A percentile compares a stretch with the other conserved stretches of the same genome.
These are phyloP conservation scores for Turritopsis dohrnii DNA, from an alignment of 30 jellyfish, hydroid and myxozoan genomes.

Conservation along the genomic window DNA sequence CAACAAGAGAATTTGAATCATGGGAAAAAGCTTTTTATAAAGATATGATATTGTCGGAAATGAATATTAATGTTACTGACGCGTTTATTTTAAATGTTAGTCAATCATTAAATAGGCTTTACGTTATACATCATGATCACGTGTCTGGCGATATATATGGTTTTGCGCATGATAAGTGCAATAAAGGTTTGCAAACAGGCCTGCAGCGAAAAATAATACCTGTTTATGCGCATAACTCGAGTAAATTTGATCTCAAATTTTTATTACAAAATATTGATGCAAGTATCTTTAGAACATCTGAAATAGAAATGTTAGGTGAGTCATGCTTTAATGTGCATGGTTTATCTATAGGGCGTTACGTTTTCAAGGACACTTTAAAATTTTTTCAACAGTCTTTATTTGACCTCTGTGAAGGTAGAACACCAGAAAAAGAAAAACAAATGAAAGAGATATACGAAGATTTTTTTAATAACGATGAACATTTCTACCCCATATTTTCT, in stretches of 20 bases:
- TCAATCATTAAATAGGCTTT: no score
- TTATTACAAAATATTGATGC: background rate
- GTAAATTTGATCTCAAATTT: background rate
- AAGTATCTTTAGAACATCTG: background rate
- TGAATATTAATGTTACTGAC: background rate
- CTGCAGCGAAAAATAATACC: background rate
- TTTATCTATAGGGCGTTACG: no score
- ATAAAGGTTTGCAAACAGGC: background rate
- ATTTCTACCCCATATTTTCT: background rate
- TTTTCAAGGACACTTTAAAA: no score
- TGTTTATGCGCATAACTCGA: background rate
- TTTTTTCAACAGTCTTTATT: no score
- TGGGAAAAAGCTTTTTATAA: no score
- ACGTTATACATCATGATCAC: background rate
- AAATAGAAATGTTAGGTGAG: background rate
- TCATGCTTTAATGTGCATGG: no score
- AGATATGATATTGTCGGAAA: background rate
- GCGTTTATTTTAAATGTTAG: background rate
- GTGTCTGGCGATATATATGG: background rate
- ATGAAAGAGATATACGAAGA: no score
- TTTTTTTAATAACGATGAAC: background rate
- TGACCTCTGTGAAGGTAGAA: no score
- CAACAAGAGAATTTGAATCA: no score
- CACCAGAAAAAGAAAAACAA: no score
- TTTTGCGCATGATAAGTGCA: background rate